Base-by-base conservation (phyloP, 2,113 vertebrate species). In the Nerophis ophidion region DNA sequence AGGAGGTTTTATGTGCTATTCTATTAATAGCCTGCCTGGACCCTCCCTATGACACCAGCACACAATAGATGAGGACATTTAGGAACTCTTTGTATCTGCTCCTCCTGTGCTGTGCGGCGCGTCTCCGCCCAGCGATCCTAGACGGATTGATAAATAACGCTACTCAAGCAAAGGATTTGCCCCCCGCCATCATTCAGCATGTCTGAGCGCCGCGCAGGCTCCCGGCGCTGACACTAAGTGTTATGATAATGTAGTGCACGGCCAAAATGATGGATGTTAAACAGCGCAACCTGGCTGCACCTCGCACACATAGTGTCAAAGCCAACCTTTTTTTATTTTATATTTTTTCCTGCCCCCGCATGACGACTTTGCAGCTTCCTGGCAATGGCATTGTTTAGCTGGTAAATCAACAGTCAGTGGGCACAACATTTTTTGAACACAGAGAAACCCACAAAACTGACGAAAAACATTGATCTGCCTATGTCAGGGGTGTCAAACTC, bases 41-140 rank as follows among this genome's bases (percentile, higher is more conserved):
- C 78, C 85, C 51, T 80, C 82, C 44, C 40, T 44, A 44, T 44
- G 40, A 44, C 19, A 80, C 74, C 84, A 80, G 83, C 71, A 64
- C 55, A 81, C 72, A 86, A 89, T 88, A 81, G 82, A 88, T 87
- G 88, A 84, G 83, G 76, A 89, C 81, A 81, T 87, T 83, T 85
- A 88, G 83, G 68, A 78, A 75, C 73, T 86, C 81, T 84, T 86
- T 87, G 81, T 82, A 81, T 79, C 75, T 65, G 68, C 75, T 83
- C 75, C 74, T 84, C 59, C 81, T 77, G 81, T 61, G 77, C 80
- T 78, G 80, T 80, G 74, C 80, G 44, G 73, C 67, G 80, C 80
- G 80, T 74, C 75, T 77, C 65, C 65, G 83, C 83, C 83, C 82
- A 80, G 84, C 83, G 40, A 72, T 78, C 76, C 52, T 62, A 78